A percentile compares a stretch with the other conserved stretches of the same genome.
phyloP scores from a whole-genome alignment of 2,113 vertebrate genomes.

The Formicarius rufipectus region DNA sequence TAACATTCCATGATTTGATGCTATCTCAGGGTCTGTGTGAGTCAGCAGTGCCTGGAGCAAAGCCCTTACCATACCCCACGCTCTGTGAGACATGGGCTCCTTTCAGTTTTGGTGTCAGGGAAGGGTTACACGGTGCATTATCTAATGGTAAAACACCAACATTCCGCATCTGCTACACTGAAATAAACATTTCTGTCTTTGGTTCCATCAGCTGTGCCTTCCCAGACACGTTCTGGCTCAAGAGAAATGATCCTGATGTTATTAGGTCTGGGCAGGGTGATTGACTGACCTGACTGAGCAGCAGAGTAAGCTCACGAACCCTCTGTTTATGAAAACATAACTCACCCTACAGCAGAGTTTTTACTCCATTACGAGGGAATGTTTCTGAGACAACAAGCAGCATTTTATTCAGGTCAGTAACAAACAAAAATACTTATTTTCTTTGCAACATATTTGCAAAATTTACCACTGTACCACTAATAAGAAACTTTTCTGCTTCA shows the following conservation, averaged over 20 bases:
- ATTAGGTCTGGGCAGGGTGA: background rate
- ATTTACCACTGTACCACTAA: background rate
- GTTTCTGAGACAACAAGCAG: background rate
- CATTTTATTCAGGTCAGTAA: background rate
- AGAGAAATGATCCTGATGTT: background rate
- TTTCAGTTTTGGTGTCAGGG: rapidly evolving
- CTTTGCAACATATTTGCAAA: background rate
- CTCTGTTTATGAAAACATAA: background rate
- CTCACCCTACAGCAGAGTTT: background rate
- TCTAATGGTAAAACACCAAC: background rate
- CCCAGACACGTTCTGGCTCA: background rate
- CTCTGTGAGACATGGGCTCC: background rate
- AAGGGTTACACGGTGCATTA: background rate
- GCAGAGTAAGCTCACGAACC: background rate
- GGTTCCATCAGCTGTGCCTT: background rate
- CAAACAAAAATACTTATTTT: background rate
- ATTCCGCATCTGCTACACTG: background rate
- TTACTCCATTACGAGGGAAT: background rate
- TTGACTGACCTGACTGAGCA: background rate
- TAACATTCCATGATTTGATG: no score
- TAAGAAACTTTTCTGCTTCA: background rate
- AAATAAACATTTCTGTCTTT: background rate
- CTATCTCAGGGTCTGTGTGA: background rate
- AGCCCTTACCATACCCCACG: background rate
- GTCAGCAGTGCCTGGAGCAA: rapidly evolving